phyloP scores from a whole-genome alignment of 1,140 invertebrate species.

The Trichonephila inaurata region DNA sequence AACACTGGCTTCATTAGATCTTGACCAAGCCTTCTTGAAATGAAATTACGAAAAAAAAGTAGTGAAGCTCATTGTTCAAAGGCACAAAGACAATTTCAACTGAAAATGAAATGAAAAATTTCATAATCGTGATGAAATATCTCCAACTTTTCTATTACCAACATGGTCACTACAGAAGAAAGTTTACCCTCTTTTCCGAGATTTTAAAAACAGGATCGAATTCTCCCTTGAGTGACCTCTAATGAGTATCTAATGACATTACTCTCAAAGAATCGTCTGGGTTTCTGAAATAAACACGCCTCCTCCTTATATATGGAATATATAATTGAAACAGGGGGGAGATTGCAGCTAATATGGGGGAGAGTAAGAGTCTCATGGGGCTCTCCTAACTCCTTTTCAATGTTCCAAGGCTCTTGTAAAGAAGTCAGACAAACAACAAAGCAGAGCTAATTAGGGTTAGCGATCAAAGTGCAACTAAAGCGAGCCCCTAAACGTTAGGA shows the following conservation, averaged over 20 bases:
- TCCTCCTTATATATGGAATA: constrained; percentile 27
- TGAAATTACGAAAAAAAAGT: too few relatives aligned
- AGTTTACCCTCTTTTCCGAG: neutral
- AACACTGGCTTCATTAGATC: too few relatives aligned
- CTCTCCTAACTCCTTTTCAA: constrained; percentile 9
- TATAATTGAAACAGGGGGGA: neutral
- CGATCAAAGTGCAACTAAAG: too few relatives aligned
- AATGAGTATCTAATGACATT: constrained; percentile 66
- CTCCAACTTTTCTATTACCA: too few relatives aligned
- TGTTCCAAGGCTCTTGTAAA: constrained; percentile 2
- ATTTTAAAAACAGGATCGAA: constrained; percentile 25
- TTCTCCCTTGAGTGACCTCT: neutral
- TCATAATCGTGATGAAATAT: too few relatives aligned
- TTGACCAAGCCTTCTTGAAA: too few relatives aligned
- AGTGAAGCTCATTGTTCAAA: too few relatives aligned
- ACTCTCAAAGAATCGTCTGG: constrained; percentile 55
- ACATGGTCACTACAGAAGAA: neutral
- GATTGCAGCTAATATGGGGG: constrained; percentile 10
- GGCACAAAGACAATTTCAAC: too few relatives aligned
- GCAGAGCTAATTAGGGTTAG: neutral
- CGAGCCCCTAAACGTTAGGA: too few relatives aligned
- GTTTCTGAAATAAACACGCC: neutral
- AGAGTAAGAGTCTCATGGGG: neutral
- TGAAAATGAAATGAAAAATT: too few relatives aligned
- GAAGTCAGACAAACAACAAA: neutral